phyloP scores from a whole-genome alignment of 2,797 vertebrate genomes.

The Bryconaethiops microstoma region DNA sequence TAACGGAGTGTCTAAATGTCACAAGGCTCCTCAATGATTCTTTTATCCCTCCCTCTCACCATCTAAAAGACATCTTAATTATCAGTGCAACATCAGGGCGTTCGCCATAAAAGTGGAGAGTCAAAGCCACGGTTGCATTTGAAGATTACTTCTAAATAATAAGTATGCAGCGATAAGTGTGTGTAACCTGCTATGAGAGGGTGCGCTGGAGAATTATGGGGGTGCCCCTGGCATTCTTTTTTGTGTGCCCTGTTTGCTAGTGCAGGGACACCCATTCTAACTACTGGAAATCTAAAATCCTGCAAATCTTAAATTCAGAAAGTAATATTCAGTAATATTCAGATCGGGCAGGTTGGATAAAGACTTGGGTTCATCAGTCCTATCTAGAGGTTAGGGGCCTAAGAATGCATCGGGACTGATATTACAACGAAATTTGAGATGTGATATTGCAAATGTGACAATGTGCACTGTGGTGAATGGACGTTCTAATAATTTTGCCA shows the following conservation, averaged over 20 bases:
- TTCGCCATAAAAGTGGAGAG: conserved; percentile 1
- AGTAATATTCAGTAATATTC: too few species aligned
- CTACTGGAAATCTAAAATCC: not conserved
- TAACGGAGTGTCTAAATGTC: conserved; percentile 66
- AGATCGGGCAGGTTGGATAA: too few species aligned
- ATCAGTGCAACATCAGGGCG: conserved; percentile 56
- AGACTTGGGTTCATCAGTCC: too few species aligned
- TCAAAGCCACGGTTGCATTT: not conserved
- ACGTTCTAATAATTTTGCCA: too few species aligned
- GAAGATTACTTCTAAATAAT: conserved; percentile 8
- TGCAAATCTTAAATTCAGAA: not conserved
- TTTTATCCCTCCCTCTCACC: conserved; percentile 33
- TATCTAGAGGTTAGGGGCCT: too few species aligned
- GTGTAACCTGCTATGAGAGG: not conserved
- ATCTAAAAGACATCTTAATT: conserved; percentile 55
- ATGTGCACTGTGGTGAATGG: too few species aligned
- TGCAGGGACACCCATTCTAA: not conserved
- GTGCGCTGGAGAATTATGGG: not conserved
- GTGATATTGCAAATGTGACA: too few species aligned
- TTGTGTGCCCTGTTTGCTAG: not conserved
- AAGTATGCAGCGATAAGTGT: not conserved
- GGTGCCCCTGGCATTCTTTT: not conserved
- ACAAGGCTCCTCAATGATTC: conserved; percentile 60
- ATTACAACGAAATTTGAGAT: too few species aligned
- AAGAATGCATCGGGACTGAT: too few species aligned